These are phyloP conservation scores for Onthophagus taurus DNA, from an alignment of 1,140 invertebrate species.

Conservation along the genomic window DNA sequence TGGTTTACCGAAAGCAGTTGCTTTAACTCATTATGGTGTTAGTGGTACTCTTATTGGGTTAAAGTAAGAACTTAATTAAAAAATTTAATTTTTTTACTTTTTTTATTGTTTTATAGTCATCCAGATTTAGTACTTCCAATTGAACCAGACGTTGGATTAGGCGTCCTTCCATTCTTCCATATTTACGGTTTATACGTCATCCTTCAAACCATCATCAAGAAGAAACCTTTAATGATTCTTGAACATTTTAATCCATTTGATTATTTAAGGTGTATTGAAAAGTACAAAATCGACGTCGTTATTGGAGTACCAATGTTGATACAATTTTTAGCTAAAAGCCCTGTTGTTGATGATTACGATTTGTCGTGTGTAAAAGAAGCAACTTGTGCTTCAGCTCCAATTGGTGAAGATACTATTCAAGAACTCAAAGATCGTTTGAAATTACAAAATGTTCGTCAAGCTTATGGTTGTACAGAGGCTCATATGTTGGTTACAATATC, in stretches of 20 bases:
- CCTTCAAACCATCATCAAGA: neutral
- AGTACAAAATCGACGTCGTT: constrained; percentile 3
- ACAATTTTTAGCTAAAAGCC: constrained; percentile 13
- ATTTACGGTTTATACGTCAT: neutral
- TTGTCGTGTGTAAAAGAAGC: constrained; percentile 8
- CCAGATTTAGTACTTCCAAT: neutral
- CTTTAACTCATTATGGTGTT: constrained; percentile 49
- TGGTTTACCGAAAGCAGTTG: constrained; percentile 68
- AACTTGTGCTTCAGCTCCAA: constrained; percentile 1
- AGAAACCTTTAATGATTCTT: neutral
- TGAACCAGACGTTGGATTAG: neutral
- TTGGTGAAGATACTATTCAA: constrained; percentile 23
- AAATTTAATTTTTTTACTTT: no score
- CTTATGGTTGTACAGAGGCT: constrained; percentile 59
- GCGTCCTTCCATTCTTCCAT: constrained; percentile 6
- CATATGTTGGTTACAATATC: constrained; percentile 37
- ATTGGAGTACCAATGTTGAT: constrained; percentile 7
- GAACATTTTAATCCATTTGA: constrained; percentile 8
- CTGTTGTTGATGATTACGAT: constrained; percentile 9
- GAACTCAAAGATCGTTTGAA: constrained; percentile 27
- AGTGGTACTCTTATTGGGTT: neutral
- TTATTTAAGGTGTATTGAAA: constrained; percentile 12
- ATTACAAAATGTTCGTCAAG: constrained; percentile 42
- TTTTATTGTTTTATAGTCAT: neutral
- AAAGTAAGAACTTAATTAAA: constrained; percentile 1